phyloP scores from a whole-genome alignment of 2,888 invertebrate genomes.

The Drosophila neonasuta region DNA sequence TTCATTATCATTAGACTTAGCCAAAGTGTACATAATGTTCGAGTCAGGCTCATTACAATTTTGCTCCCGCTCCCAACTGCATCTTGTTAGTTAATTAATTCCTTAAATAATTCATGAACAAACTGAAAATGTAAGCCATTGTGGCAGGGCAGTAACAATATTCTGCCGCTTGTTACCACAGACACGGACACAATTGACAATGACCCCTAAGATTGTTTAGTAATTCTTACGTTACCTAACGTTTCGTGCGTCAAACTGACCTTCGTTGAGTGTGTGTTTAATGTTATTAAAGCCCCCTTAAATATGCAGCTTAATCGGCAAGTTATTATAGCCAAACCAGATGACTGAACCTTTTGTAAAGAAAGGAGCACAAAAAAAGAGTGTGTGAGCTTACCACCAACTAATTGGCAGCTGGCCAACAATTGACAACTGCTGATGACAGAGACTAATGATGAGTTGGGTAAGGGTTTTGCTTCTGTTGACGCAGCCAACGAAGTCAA shows the following conservation, averaged over 20 bases:
- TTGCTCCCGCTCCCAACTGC: background rate
- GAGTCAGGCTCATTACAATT: conserved; percentile 24
- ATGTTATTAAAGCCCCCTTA: conserved; percentile 17
- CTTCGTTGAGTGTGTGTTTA: conserved; percentile 6
- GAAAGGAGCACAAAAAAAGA: background rate
- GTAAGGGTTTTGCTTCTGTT: background rate
- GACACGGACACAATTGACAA: conserved; percentile 40
- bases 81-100: conserved; percentile 55
- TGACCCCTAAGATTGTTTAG: background rate
- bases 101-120: conserved; percentile 60
- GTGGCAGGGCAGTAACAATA: conserved; percentile 24
- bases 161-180: conserved; percentile 22
- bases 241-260: conserved; percentile 22
- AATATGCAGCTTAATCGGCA: conserved; percentile 18
- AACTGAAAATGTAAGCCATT: conserved; percentile 39
- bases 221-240: conserved; percentile 7
- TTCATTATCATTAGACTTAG: conserved; percentile 50
- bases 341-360: conserved; percentile 10
- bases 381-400: background rate
- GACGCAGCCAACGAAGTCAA: background rate
- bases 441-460: conserved; percentile 28
- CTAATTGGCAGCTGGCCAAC: conserved; percentile 24
- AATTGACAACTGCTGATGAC: conserved; percentile 25
- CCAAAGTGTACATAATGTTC: conserved; percentile 42
- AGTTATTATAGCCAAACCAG: conserved; percentile 14